These are phyloP conservation scores for Tyria jacobaeae DNA, from an alignment of 2,888 invertebrate genomes.

Conservation along the genomic window DNA sequence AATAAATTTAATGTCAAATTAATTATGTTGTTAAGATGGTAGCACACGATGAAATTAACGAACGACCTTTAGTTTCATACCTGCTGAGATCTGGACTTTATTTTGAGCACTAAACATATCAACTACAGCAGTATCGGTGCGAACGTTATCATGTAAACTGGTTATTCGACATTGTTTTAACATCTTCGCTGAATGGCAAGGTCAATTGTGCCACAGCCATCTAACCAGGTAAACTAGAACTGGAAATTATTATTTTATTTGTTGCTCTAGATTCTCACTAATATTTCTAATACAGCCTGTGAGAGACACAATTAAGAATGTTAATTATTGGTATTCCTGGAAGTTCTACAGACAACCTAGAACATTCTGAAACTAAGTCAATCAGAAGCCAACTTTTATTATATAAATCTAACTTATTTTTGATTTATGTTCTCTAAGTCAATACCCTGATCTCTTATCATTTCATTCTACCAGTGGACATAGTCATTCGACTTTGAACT, in stretches of 20 bases:
- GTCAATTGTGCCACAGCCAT: constrained; percentile 1
- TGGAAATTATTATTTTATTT: background rate
- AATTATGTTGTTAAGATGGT: background rate
- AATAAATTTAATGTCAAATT: background rate
- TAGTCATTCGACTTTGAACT: constrained; percentile 36
- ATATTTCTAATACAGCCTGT: background rate
- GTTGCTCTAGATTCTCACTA: background rate
- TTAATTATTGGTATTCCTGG: background rate
- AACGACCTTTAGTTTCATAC: constrained; percentile 7
- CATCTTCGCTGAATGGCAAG: constrained; percentile 25
- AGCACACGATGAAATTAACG: background rate
- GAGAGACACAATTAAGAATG: no score
- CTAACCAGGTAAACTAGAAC: background rate
- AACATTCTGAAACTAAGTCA: no score
- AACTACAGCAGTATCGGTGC: background rate
- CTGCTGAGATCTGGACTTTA: background rate
- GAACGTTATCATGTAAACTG: constrained; percentile 8
- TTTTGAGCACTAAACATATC: background rate
- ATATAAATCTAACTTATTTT: background rate
- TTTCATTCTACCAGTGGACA: background rate
- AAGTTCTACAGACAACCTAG: no score
- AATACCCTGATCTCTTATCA: background rate
- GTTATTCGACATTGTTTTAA: constrained; percentile 10
- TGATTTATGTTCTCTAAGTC: background rate
- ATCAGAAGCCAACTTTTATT: background rate